A percentile compares a stretch with the other conserved stretches of the same genome.
Evolutionary conservation across 1,140 invertebrate species (phyloP).

Genomic region (Bombus vancouverensis): DNA sequence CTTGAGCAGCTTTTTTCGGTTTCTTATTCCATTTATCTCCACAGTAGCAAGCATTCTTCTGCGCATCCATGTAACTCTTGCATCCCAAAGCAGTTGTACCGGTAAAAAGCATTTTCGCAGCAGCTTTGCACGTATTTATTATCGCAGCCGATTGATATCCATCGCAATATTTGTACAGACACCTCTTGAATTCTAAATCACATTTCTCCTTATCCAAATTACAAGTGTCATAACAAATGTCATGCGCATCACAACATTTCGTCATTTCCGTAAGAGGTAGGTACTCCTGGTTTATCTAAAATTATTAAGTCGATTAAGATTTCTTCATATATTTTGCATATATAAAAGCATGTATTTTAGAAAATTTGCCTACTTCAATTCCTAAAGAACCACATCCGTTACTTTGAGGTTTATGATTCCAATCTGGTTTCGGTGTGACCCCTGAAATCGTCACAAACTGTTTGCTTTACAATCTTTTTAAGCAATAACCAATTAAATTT

Average conservation of each 20-base stretch:
- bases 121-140: slow-evolving; percentile 90
- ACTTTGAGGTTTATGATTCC: slow-evolving; percentile 87
- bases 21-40: slow-evolving; percentile 71
- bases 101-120: slow-evolving; percentile 92
- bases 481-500: neutral
- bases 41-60: slow-evolving; percentile 91
- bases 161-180: slow-evolving; percentile 92
- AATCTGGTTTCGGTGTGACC: slow-evolving; percentile 86
- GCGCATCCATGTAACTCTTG: slow-evolving; percentile 91
- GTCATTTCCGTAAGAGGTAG: slow-evolving; percentile 90
- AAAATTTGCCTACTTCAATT: slow-evolving; percentile 71
- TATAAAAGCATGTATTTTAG: neutral
- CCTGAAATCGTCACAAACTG: slow-evolving; percentile 82
- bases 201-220: slow-evolving; percentile 92
- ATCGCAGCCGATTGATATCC: slow-evolving; percentile 85
- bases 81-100: slow-evolving; percentile 92
- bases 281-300: slow-evolving; percentile 89
- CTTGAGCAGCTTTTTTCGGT: slow-evolving; percentile 72
- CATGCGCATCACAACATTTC: slow-evolving; percentile 92
- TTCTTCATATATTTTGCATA: neutral
- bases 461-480: neutral
- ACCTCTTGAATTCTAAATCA: slow-evolving; percentile 93
- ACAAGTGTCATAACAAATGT: slow-evolving; percentile 95
- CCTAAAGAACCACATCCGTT: slow-evolving; percentile 93
- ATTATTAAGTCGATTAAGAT: slow-evolving; percentile 43